These are phyloP conservation scores for Xiphophorus couchianus DNA, from an alignment of 2,113 vertebrate species.

Conservation along the genomic window DNA sequence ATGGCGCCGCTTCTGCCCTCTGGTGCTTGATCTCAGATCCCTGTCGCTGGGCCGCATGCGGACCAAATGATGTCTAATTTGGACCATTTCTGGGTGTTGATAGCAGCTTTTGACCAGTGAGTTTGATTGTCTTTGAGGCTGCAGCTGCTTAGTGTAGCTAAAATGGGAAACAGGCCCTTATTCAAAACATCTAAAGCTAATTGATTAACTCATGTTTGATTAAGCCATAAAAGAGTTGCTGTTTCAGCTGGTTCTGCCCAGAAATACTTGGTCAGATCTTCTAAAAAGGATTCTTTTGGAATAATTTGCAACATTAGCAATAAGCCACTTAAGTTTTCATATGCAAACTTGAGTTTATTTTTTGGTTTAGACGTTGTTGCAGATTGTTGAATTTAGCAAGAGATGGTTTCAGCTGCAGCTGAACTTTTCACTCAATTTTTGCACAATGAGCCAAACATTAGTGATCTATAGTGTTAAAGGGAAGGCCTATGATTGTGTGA, in stretches of 20 bases:
- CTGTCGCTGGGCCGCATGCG: background rate
- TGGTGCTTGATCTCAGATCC: background rate
- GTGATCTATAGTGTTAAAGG: background rate
- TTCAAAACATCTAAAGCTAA: background rate
- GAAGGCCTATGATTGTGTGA: background rate
- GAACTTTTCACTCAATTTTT: background rate
- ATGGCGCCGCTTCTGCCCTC: background rate
- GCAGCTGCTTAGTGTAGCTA: background rate
- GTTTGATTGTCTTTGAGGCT: background rate
- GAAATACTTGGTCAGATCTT: too few relatives aligned
- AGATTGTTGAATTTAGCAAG: background rate
- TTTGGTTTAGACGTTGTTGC: background rate
- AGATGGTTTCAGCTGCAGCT: background rate
- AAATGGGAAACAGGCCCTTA: background rate
- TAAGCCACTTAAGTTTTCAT: background rate
- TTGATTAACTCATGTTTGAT: background rate
- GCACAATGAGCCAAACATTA: background rate
- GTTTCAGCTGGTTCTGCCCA: background rate
- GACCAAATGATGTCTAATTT: background rate
- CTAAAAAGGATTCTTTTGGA: background rate
- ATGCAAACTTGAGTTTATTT: background rate
- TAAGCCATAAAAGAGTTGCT: background rate
- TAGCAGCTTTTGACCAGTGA: background rate
- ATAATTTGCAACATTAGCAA: background rate
- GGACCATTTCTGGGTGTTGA: background rate